Evolutionary conservation across 1,140 invertebrate genomes (phyloP), one percentile per base, ranked within the genome.

Genomic region (Bombus confusus): DNA sequence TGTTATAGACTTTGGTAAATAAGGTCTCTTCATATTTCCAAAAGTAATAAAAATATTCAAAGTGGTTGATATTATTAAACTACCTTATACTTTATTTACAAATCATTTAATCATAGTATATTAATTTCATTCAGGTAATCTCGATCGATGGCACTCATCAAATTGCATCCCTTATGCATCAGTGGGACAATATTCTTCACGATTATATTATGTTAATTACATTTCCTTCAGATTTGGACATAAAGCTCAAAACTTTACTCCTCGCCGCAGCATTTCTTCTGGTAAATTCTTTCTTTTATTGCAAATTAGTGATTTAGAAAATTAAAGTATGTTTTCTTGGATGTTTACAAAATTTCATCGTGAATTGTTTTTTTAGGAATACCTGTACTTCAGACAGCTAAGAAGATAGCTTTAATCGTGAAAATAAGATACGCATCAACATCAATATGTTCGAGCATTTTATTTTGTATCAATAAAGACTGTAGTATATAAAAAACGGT

Each of bases 231-330:
- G 79, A 93, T 6, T 92, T 81, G 10, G 86, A 92, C 57, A 86
- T 92, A n/a, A 92, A 91, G 71, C 73, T 94, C 6, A 94, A 94
- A 76, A 91, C 92, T 72, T 78, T 94, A 31, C 88, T 94, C 13
- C 86, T 94, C 25, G 93, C 90, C 0, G 93, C 93, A 34, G 84
- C 92, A 12, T 94, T 94, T 80, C 69, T 94, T n/a, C 22, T 94
- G 90, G 93, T 94, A 91, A 90, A 76, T 66, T 34, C 28, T 3
- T 34, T 41, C 13, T n/a, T n/a, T 72, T 4, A 0, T 41, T 18
- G 3, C 3, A 15, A 71, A 41, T n/a, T n/a, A n/a, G 12, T n/a
- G 10, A 62, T 10, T 62, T 62, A 28, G 0, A 1, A 28, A 22
- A 37, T 69, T 41, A 34, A 22, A 37, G 5, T 41, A 41, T 9